These are phyloP conservation scores for Scolopax bukidnonensis DNA, from an alignment of 2,797 vertebrate species.

Conservation along the genomic window DNA sequence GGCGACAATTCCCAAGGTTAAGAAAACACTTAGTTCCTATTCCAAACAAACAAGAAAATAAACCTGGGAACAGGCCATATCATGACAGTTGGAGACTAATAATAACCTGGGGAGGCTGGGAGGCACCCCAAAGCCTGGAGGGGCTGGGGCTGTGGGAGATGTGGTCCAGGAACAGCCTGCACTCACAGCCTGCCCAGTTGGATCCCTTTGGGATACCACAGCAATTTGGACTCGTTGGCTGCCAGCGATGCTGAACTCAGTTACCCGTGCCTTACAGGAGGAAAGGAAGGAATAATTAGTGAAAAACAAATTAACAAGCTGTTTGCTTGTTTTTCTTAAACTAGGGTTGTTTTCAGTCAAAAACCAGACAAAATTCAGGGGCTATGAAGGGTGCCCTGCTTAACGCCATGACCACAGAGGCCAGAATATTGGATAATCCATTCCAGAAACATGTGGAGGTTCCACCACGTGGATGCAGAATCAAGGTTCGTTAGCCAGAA, in stretches of 20 bases:
- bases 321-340: neutral
- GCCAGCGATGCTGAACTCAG: neutral
- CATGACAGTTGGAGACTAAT: neutral
- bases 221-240: accelerated
- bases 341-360: neutral
- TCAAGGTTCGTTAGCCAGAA: neutral
- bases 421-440: neutral
- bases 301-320: neutral
- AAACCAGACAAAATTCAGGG: neutral
- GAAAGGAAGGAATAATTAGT: neutral
- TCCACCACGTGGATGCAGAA: neutral
- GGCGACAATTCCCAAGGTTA: neutral
- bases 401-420: neutral
- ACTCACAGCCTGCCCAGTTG: neutral
- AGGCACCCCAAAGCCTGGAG: neutral
- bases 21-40: neutral
- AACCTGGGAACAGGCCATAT: neutral
- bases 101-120: neutral
- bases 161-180: neutral
- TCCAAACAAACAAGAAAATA: neutral
- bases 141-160: neutral
- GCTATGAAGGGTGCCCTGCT: accelerated
- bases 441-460: accelerated
- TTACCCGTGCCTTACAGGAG: neutral
- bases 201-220: neutral